Base-by-base conservation (phyloP, 2,113 vertebrate genomes). In the Ardeotis arabs region DNA sequence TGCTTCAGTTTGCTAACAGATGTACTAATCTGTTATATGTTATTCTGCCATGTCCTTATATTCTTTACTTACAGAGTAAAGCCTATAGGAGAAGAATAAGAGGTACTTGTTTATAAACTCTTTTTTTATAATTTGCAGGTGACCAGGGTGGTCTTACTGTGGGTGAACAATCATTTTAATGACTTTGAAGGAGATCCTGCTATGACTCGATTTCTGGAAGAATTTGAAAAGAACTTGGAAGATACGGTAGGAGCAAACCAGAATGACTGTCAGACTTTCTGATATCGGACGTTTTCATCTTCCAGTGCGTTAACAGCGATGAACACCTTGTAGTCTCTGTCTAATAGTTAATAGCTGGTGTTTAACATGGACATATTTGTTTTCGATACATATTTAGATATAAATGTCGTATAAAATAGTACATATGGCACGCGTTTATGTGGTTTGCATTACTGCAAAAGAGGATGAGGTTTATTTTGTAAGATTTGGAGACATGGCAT, bases 101-200 rank as follows among this genome's bases (percentile, higher is more conserved):
- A 7, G 23, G 5, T 35, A 33, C 14, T 4, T 58, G 19, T 56
- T 6, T 62, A 7, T 8, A 78, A 8, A 7, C 25, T 14, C 83
- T 2, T 4, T 55, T 81, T 92, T 90, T 70, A 44, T 44, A 44
- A 44, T 72, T 60, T 4, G 33, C 94, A 99, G 99, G 99, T 99
- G 24, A 99, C 99, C 6, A 98, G 99, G 91, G 99, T 99, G 73
- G 99, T 99, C 56, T 97, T 99, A 58, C 97, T 99, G 89, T 99
- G 99, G 99, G 99, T 99, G 93, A 99, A 99, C 97, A 99, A 99
- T 97, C 99, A 99, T 95, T 99, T 99, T 95, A 99, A 99, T 95
- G 99, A 99, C 98, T 99, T 99, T 96, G 99, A 99, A 98, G 99
- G 99, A 33, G 98, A 99, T 96, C 98, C 98, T 35, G 99, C 98